Percentiles rank a stretch among this genome's conserved stretches.
Evolutionary conservation across 1,140 invertebrate genomes (phyloP).

Genomic region (Drosophila erecta): DNA sequence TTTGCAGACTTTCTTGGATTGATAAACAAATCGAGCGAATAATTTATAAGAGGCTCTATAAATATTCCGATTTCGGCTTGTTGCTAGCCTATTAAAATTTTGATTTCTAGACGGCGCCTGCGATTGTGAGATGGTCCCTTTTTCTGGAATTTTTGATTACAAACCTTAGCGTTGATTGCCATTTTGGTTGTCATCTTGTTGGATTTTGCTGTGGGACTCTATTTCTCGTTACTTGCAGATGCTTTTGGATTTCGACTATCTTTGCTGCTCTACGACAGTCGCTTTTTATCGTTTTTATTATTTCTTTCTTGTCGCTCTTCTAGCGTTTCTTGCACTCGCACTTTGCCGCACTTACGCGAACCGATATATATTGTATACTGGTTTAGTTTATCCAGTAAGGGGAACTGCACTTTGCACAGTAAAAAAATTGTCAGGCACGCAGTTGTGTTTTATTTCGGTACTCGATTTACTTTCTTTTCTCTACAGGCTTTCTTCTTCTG

Average conservation of each 20-base stretch:
- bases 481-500: background rate
- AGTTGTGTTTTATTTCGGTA: slow-evolving; percentile 1
- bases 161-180: slow-evolving; percentile 80
- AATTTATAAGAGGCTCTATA: background rate
- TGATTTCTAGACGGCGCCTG: background rate
- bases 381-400: background rate
- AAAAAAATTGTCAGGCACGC: slow-evolving; percentile 30
- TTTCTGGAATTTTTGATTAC: slow-evolving; percentile 28
- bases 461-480: slow-evolving; percentile 18
- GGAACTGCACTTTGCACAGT: slow-evolving; percentile 37
- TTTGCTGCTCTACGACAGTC: slow-evolving; percentile 3
- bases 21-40: slow-evolving; percentile 20
- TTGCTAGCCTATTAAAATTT: slow-evolving; percentile 42
- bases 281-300: background rate
- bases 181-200: slow-evolving; percentile 76
- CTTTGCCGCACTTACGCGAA: slow-evolving; percentile 29
- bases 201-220: slow-evolving; percentile 16
- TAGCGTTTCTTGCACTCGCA: slow-evolving; percentile 36
- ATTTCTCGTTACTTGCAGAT: slow-evolving; percentile 10
- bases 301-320: slow-evolving; percentile 4
- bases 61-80: slow-evolving; percentile 27
- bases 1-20: background rate
- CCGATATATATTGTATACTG: slow-evolving; percentile 11
- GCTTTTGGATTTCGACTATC: background rate
- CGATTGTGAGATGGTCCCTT: background rate